Percentiles rank a stretch among this genome's conserved stretches.
Evolutionary conservation across 2,888 invertebrate genomes (phyloP).

Genomic region (Chaetogeoica ovagalla): DNA sequence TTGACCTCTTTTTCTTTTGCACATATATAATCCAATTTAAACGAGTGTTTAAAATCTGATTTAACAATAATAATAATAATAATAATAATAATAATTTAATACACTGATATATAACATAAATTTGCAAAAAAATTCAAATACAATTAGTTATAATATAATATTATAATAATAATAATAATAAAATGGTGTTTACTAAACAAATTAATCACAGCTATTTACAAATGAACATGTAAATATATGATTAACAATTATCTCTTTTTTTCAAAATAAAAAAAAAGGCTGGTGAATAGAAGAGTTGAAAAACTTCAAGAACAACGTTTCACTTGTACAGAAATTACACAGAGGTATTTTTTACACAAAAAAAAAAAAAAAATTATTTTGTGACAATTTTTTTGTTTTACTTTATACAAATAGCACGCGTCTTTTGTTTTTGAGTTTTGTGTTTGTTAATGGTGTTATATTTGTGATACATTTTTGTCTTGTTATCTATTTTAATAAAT

Average conservation of each 20-base stretch:
- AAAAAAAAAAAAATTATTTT: neutral
- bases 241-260: slow-evolving; percentile 9
- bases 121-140: too few relatives aligned
- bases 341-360: slow-evolving; percentile 61
- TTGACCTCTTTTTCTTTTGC: too few relatives aligned
- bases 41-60: too few relatives aligned
- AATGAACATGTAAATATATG: neutral
- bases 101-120: too few relatives aligned
- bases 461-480: too few relatives aligned
- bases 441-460: neutral
- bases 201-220: neutral
- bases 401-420: neutral
- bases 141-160: too few relatives aligned
- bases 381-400: neutral
- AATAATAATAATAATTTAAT: too few relatives aligned
- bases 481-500: neutral
- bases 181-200: neutral
- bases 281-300: slow-evolving; percentile 71
- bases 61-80: too few relatives aligned
- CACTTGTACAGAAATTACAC: slow-evolving; percentile 70
- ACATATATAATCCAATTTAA: too few relatives aligned
- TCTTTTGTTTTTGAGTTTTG: neutral
- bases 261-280: slow-evolving; percentile 60
- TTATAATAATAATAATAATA: too few relatives aligned
- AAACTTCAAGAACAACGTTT: slow-evolving; percentile 71